Conservation (phyloP, 1,140 invertebrate species). For the Drosophila cardini region DNA sequence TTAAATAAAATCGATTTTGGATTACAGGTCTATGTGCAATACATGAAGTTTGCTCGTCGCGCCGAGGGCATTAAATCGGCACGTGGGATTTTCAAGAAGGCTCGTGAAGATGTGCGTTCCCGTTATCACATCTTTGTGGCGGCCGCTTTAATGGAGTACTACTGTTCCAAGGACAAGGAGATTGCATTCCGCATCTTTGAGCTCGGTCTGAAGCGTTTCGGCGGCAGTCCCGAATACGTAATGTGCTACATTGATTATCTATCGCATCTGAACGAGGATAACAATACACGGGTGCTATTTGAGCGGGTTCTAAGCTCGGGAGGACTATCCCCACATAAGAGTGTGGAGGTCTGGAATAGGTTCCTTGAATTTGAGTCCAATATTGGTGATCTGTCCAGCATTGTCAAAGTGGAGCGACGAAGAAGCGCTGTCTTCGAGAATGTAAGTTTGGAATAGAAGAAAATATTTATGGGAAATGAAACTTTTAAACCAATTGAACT, state of each 20-base stretch:
- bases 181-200: conserved; percentile 99
- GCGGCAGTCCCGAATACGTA: conserved; percentile 96
- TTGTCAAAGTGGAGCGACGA: conserved; percentile 98
- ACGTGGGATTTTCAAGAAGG: conserved; percentile 96
- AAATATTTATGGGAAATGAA: too few relatives aligned
- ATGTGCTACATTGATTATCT: conserved; percentile 98
- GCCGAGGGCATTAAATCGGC: conserved; percentile 99
- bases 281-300: conserved; percentile 99
- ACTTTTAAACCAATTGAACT: not conserved
- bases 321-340: conserved; percentile 95
- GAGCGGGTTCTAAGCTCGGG: conserved; percentile 97
- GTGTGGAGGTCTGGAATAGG: conserved; percentile 99
- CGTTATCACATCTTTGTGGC: conserved; percentile 98
- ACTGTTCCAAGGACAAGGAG: conserved; percentile 99
- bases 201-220: conserved; percentile 98
- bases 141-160: conserved; percentile 99
- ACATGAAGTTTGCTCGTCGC: conserved; percentile 99
- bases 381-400: conserved; percentile 98
- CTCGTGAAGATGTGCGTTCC: conserved; percentile 94
- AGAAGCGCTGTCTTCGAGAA: conserved; percentile 96
- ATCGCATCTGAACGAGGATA: conserved; percentile 99
- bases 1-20: too few relatives aligned
- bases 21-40: conserved; percentile 96
- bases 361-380: conserved; percentile 99
- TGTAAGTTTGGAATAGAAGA: conserved; percentile 85